A percentile compares a stretch with the other conserved stretches of the same genome.
These are phyloP conservation scores for Trochalopteron elliotii DNA, from an alignment of 2,113 vertebrate genomes.

Conservation along the genomic window DNA sequence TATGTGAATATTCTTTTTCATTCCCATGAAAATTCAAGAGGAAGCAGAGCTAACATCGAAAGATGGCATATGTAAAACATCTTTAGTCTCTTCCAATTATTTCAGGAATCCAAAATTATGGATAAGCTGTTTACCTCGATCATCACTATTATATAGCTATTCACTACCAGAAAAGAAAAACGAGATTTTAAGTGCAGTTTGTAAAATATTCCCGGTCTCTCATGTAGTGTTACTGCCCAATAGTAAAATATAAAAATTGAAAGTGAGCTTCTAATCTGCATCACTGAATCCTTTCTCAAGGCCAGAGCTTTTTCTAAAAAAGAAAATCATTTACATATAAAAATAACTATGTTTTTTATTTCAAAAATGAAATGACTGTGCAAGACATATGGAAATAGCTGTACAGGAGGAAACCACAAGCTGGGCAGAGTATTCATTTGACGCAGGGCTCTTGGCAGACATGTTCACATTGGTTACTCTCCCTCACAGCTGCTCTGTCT, in stretches of 20 bases:
- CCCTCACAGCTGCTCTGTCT: background rate
- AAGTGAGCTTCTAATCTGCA: background rate
- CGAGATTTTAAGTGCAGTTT: background rate
- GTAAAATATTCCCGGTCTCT: background rate
- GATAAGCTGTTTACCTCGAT: background rate
- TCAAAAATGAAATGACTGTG: background rate
- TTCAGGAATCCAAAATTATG: background rate
- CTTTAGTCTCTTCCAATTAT: background rate
- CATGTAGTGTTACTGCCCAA: background rate
- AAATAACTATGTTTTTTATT: background rate
- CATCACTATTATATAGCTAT: background rate
- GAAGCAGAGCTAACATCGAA: background rate
- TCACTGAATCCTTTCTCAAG: background rate
- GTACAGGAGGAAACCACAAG: constrained; percentile 1
- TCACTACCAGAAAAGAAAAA: background rate
- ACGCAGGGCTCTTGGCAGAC: background rate
- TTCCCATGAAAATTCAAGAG: constrained; percentile 12
- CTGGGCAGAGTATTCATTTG: constrained; percentile 1
- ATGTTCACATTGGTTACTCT: background rate
- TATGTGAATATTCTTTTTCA: background rate
- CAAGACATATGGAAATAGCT: constrained; percentile 24
- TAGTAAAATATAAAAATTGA: background rate
- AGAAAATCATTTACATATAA: background rate
- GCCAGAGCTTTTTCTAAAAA: background rate
- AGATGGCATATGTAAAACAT: background rate